These are phyloP conservation scores for Epinephelus coioides DNA, from an alignment of 2,797 vertebrate genomes.

Conservation along the genomic window DNA sequence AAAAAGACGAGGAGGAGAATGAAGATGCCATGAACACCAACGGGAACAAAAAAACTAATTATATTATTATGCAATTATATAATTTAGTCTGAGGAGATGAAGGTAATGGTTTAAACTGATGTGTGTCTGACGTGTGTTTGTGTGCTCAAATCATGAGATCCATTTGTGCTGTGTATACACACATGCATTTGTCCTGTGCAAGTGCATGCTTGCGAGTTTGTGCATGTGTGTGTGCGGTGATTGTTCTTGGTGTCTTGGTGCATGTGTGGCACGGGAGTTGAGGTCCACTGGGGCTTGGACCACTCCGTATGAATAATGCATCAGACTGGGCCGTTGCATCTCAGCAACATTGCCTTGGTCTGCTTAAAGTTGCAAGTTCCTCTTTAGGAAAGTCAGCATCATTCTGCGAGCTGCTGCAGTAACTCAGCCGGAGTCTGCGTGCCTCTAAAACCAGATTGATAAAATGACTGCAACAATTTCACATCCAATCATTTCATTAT, in stretches of 20 bases:
- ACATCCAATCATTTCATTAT: slow-evolving; percentile 20
- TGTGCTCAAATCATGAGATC: slow-evolving; percentile 18
- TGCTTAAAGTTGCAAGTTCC: slow-evolving; percentile 84
- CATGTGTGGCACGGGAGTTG: slow-evolving; percentile 80
- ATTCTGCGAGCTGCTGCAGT: slow-evolving; percentile 63
- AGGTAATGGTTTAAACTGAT: slow-evolving; percentile 51
- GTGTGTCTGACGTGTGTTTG: slow-evolving; percentile 25
- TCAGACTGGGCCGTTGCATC: slow-evolving; percentile 82
- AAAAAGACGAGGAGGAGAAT: slow-evolving; percentile 25
- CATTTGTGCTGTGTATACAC: not conserved
- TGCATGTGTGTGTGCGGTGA: slow-evolving; percentile 56
- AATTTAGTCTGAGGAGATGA: slow-evolving; percentile 52
- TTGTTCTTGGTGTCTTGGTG: slow-evolving; percentile 67
- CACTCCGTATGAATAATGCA: slow-evolving; percentile 88
- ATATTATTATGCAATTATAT: slow-evolving; percentile 63
- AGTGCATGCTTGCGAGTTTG: slow-evolving; percentile 17
- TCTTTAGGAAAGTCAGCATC: slow-evolving; percentile 66
- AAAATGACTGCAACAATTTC: slow-evolving; percentile 25
- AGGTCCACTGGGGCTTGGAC: slow-evolving; percentile 83
- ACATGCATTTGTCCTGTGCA: not conserved
- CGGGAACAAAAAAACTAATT: slow-evolving; percentile 53
- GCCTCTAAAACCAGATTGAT: slow-evolving; percentile 19
- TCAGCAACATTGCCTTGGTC: slow-evolving; percentile 81
- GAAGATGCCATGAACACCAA: slow-evolving; percentile 38
- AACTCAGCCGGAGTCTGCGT: slow-evolving; percentile 34